These are phyloP conservation scores for Zingel zingel DNA, from an alignment of 2,113 vertebrate species.

Conservation along the genomic window DNA sequence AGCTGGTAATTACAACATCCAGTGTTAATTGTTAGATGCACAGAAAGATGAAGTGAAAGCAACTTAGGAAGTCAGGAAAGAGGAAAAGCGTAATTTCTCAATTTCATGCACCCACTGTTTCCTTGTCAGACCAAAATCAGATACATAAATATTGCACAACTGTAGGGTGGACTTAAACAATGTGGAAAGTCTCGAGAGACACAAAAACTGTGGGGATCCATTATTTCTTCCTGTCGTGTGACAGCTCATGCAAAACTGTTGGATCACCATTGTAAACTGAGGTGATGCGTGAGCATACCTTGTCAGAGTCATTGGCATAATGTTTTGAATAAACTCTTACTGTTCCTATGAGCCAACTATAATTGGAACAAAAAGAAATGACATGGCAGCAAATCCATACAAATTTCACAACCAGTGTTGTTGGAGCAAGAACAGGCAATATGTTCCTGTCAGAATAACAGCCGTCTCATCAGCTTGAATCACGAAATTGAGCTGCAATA, in stretches of 20 bases:
- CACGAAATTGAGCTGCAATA: not conserved
- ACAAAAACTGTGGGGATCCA: slow-evolving; percentile 3
- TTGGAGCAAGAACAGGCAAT: slow-evolving; percentile 23
- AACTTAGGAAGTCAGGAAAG: slow-evolving; percentile 6
- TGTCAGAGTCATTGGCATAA: slow-evolving; percentile 51
- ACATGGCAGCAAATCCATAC: slow-evolving; percentile 61
- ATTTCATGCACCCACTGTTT: slow-evolving; percentile 32
- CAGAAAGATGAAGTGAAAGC: not conserved
- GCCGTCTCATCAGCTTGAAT: slow-evolving; percentile 14
- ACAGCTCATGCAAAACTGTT: slow-evolving; percentile 33
- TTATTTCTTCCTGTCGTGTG: slow-evolving; percentile 40
- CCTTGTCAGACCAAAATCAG: slow-evolving; percentile 11
- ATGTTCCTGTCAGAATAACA: slow-evolving; percentile 54
- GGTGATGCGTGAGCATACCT: slow-evolving; percentile 36
- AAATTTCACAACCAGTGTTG: slow-evolving; percentile 19
- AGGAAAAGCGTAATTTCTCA: slow-evolving; percentile 21
- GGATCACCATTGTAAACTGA: slow-evolving; percentile 27
- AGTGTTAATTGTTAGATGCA: not conserved
- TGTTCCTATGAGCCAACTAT: slow-evolving; percentile 8
- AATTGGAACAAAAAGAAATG: slow-evolving; percentile 52
- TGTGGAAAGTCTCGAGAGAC: slow-evolving; percentile 11
- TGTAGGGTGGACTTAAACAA: not conserved
- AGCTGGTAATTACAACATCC: slow-evolving; percentile 44
- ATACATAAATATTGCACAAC: slow-evolving; percentile 30
- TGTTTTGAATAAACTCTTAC: slow-evolving; percentile 36